Evolutionary conservation across 2,888 invertebrate species (phyloP), one percentile per base, ranked within the genome.

Genomic region (Isotomurus palustris): DNA sequence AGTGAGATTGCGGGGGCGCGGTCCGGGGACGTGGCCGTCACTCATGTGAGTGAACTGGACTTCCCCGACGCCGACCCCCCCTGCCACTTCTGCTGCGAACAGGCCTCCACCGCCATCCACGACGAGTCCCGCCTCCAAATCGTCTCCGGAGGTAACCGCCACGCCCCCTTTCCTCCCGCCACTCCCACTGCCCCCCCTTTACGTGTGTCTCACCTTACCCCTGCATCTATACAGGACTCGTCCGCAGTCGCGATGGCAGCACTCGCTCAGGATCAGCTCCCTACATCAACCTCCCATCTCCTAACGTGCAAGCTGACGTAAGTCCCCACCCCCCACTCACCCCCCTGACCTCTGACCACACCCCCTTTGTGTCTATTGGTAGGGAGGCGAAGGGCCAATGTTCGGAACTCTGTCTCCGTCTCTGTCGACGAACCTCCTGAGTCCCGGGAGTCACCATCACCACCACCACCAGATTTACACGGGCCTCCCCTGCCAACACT

Each of bases 251-350:
- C 36, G 74, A 75, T 65, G 75, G 75, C n/a, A 72, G 73, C 44
- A 66, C 73, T 25, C 72, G 72, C 41, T 73, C 72, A 40, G 71
- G 73, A 19, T 72, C 72, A 21, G 72, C 72, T 12, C 74, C 74
- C 36, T 75, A 74, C 63, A 74, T 75, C 72, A 75, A 75, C 65
- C 69, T 75, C 12, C 75, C 75, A 14, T 75, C 74, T 10, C 75
- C 75, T 27, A 75, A 74, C 59, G 74, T 75, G 24, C 74, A 74
- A 61, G 72, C 72, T 25, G 75, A 74, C 71, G 74, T 74, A 69
- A 72, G 72, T 40, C 19, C 24, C 21, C 12, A 3, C 19, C 5
- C 43, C 43, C 24, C 43, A 21, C 40, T 14, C 32, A 10, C 32
- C 14, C 24, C 43, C 43, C 40, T 14, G 8, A 10, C 32, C 14